Evolutionary conservation across 2,113 vertebrate species (phyloP).

Genomic region (Datnioides undecimradiatus): DNA sequence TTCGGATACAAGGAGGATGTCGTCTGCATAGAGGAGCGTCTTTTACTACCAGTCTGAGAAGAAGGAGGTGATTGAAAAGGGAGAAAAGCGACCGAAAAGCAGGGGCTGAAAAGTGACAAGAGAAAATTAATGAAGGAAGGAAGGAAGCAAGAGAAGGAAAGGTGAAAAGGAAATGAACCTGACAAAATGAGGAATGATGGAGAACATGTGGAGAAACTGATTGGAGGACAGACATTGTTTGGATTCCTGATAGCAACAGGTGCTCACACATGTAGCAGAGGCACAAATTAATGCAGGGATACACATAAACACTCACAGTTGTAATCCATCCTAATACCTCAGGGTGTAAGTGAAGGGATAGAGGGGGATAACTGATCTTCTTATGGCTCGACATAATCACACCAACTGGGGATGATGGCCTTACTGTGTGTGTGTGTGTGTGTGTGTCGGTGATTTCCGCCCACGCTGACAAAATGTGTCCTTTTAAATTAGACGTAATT

Average conservation of each 20-base stretch:
- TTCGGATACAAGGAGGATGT: not conserved
- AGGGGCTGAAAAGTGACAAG: not conserved
- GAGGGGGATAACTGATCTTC: slow-evolving; percentile 30
- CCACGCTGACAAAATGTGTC: no score
- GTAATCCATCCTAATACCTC: slow-evolving; percentile 59
- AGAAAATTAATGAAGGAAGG: not conserved
- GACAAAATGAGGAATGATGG: not conserved
- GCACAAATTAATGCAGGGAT: not conserved
- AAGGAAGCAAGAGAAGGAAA: not conserved
- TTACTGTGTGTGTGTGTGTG: not conserved
- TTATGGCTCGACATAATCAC: slow-evolving; percentile 37
- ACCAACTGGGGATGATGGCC: slow-evolving; percentile 25
- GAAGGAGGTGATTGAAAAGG: not conserved
- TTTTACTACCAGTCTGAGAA: not conserved
- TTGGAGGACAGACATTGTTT: not conserved
- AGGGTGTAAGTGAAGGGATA: slow-evolving; percentile 30
- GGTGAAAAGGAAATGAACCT: not conserved
- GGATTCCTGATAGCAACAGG: not conserved
- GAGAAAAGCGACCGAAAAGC: no score
- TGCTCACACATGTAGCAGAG: no score
- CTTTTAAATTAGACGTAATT: not conserved
- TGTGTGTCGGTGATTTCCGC: slow-evolving; percentile 16
- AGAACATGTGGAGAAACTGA: not conserved
- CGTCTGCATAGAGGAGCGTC: not conserved
- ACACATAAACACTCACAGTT: not conserved